Conservation (phyloP, 2,888 invertebrate genomes). For the Galeruca laticollis region DNA sequence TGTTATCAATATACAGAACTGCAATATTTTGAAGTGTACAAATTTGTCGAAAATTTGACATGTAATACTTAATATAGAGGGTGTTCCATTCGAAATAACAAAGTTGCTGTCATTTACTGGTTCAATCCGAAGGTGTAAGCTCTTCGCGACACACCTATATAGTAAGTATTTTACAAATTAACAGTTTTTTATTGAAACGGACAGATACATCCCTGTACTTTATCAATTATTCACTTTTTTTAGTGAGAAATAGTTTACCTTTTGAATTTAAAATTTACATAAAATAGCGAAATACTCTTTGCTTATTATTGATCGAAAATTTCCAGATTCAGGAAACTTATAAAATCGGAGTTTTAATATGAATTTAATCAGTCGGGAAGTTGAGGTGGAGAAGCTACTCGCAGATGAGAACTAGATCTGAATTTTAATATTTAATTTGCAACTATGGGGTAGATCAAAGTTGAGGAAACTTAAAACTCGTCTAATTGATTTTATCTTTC, state of each 20-base stretch:
- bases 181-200: too few species aligned
- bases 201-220: too few species aligned
- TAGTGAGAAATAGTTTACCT: not conserved
- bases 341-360: constrained; percentile 21
- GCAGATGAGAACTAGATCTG: constrained; percentile 6
- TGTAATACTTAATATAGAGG: too few species aligned
- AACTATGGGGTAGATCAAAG: not conserved
- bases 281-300: constrained; percentile 17
- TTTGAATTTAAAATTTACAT: constrained; percentile 13
- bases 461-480: not conserved
- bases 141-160: too few species aligned
- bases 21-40: too few species aligned
- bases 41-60: too few species aligned
- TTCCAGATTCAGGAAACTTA: constrained; percentile 19
- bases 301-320: constrained; percentile 26
- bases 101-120: too few species aligned
- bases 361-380: constrained; percentile 30
- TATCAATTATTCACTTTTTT: not conserved
- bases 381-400: constrained; percentile 7
- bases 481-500: not conserved
- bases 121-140: too few species aligned
- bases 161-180: too few species aligned
- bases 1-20: too few species aligned
- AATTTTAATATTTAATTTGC: constrained; percentile 25
- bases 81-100: too few species aligned